Conservation (phyloP, 2,797 vertebrate species). For the Sebastes alutus region DNA sequence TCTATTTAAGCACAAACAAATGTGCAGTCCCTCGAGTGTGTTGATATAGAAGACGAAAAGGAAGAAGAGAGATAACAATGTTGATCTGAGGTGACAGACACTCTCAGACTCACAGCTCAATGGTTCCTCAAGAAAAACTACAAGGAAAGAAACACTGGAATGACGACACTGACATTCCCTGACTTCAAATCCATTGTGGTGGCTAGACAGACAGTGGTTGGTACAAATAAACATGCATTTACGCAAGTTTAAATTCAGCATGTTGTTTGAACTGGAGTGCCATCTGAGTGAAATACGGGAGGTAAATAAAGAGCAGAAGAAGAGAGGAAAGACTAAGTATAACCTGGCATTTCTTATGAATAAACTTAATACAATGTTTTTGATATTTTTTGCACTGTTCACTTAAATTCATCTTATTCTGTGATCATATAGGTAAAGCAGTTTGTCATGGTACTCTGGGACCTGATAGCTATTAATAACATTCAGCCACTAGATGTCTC, state of each 20-base stretch:
- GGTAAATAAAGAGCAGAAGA: neutral
- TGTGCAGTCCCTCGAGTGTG: neutral
- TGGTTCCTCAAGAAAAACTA: neutral
- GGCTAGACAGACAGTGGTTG: neutral
- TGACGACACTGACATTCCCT: neutral
- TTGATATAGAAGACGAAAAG: neutral
- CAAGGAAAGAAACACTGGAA: neutral
- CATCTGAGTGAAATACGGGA: neutral
- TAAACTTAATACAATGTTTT: neutral
- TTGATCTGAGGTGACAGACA: slow-evolving; percentile 31
- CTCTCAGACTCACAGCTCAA: slow-evolving; percentile 27
- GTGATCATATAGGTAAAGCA: neutral
- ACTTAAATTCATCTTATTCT: neutral
- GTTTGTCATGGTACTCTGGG: neutral
- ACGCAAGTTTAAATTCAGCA: neutral
- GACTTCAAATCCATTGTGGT: neutral
- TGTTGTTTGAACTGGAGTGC: neutral
- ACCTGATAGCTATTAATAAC: too few relatives aligned
- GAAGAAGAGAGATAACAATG: neutral
- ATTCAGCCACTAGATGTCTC: too few relatives aligned
- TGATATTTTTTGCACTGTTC: too few relatives aligned
- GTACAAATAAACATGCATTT: neutral
- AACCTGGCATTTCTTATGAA: neutral
- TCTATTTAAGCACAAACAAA: neutral
- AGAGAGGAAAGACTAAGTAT: neutral